These are phyloP conservation scores for Paragorgia papillata DNA, from an alignment of 92 coral and sea anemone genomes.

Conservation along the genomic window DNA sequence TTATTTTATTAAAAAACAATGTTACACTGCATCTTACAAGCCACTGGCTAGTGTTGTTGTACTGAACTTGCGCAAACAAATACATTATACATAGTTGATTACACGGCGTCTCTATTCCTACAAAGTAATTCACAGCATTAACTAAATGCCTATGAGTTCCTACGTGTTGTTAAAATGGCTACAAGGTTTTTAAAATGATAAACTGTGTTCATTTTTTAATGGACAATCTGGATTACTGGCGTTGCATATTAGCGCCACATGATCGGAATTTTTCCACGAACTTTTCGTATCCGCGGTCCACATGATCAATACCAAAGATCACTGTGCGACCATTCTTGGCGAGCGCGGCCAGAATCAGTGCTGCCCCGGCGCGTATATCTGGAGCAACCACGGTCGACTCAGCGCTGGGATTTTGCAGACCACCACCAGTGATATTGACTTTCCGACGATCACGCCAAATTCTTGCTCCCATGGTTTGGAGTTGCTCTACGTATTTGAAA, in stretches of 20 bases:
- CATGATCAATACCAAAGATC: slow-evolving; percentile 53
- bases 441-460: slow-evolving; percentile 9
- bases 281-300: slow-evolving; percentile 62
- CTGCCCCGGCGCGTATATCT: slow-evolving; percentile 65
- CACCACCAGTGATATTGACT: background rate
- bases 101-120: too few relatives aligned
- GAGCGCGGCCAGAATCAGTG: slow-evolving; percentile 56
- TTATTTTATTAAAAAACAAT: too few relatives aligned
- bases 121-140: too few relatives aligned
- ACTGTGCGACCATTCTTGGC: slow-evolving; percentile 32
- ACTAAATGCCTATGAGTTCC: too few relatives aligned
- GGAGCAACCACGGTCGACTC: slow-evolving; percentile 15
- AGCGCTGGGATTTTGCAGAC: background rate
- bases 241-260: slow-evolving; percentile 43
- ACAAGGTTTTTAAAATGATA: too few relatives aligned
- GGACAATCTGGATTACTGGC: too few relatives aligned
- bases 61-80: too few relatives aligned
- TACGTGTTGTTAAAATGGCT: too few relatives aligned
- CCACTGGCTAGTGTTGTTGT: too few relatives aligned
- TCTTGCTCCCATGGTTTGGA: slow-evolving; percentile 54
- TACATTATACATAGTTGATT: too few relatives aligned
- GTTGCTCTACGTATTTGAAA: slow-evolving; percentile 19
- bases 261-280: slow-evolving; percentile 38
- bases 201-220: too few relatives aligned
- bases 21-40: too few relatives aligned